Conservation (phyloP, 2,888 invertebrate genomes). For the Acanthococcus lagerstroemiae region DNA sequence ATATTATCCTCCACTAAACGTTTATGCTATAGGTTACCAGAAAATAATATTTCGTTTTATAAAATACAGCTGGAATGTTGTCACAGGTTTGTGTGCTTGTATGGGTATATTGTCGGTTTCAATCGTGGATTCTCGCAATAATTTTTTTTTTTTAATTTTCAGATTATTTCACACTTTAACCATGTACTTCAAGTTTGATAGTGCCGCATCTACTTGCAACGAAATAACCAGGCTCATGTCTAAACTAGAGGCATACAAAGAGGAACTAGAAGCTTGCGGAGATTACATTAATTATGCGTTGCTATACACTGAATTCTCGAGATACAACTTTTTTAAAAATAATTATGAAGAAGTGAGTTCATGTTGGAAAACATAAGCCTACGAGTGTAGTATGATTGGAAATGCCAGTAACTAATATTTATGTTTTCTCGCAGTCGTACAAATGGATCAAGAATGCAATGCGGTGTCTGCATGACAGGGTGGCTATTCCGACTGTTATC, state of each 20-base stretch:
- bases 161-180: conserved; percentile 78
- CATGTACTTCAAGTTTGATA: conserved; percentile 66
- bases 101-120: not conserved
- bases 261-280: too few species aligned
- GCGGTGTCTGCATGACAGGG: conserved; percentile 51
- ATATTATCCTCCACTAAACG: not conserved
- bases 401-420: too few species aligned
- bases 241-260: too few species aligned
- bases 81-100: conserved; percentile 4
- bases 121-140: not conserved
- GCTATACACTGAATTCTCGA: conserved; percentile 72
- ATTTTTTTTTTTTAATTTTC: conserved; percentile 38
- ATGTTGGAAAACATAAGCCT: too few species aligned
- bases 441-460: conserved; percentile 70
- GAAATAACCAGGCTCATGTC: too few species aligned
- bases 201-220: too few species aligned
- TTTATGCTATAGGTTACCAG: conserved; percentile 11
- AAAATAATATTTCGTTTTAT: conserved; percentile 7
- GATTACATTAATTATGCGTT: conserved; percentile 52
- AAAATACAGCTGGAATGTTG: conserved; percentile 11
- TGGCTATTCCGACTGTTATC: conserved; percentile 58
- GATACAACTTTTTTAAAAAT: conserved; percentile 70
- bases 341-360: conserved; percentile 77
- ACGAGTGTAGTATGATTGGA: too few species aligned
- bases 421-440: conserved; percentile 46